A percentile compares a stretch with the other conserved stretches of the same genome.
Evolutionary conservation across 2,797 vertebrate species (phyloP).

Genomic region (Champsocephalus gunnari): DNA sequence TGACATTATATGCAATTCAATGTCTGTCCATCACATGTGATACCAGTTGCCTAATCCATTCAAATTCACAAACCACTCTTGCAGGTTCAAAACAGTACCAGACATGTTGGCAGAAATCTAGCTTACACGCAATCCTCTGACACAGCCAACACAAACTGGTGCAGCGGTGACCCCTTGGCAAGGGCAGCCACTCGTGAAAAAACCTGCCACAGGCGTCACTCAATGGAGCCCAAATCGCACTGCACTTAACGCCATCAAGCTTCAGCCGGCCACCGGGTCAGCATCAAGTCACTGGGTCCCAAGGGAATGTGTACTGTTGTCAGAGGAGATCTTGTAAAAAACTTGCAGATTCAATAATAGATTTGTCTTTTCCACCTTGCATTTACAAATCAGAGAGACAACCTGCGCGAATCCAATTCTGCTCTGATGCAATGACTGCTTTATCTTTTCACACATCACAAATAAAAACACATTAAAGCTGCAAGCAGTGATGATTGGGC

Average conservation of each 20-base stretch:
- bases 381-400: constrained; percentile 56
- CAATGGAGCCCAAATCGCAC: constrained; percentile 65
- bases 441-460: constrained; percentile 41
- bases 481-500: no score
- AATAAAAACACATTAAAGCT: constrained; percentile 19
- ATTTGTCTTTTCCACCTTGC: constrained; percentile 36
- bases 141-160: constrained; percentile 52
- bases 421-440: constrained; percentile 29
- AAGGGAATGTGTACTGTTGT: constrained; percentile 40
- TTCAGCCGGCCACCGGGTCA: constrained; percentile 37
- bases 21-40: constrained; percentile 20
- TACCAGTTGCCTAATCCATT: constrained; percentile 6
- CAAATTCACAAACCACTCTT: not conserved
- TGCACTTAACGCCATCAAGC: constrained; percentile 61
- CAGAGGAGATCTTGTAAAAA: constrained; percentile 5
- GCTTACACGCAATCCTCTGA: constrained; percentile 58
- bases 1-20: no score
- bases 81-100: not conserved
- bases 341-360: constrained; percentile 39
- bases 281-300: constrained; percentile 23
- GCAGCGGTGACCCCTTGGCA: constrained; percentile 75
- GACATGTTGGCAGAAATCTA: constrained; percentile 28
- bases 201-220: constrained; percentile 74
- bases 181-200: constrained; percentile 75
- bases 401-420: constrained; percentile 59